Evolutionary conservation across 2,113 vertebrate species (phyloP).

Genomic region (Grantiella picta): DNA sequence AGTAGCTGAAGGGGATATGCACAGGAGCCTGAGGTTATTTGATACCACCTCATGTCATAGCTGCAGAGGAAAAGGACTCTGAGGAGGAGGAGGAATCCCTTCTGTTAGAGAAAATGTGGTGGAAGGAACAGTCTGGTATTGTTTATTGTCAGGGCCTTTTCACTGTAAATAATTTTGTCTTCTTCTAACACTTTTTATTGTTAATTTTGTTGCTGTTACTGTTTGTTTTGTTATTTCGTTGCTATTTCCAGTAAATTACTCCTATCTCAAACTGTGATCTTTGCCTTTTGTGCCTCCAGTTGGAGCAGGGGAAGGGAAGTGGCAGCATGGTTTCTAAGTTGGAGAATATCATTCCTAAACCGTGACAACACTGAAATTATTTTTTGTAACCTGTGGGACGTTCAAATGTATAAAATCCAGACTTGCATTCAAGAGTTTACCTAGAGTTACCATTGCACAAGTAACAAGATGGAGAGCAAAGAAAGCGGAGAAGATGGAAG

Average conservation of each 20-base stretch:
- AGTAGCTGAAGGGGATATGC: background rate
- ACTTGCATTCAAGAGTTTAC: background rate
- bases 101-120: rapidly evolving
- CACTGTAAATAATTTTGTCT: background rate
- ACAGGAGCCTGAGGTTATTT: background rate
- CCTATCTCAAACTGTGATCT: background rate
- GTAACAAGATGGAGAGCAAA: background rate
- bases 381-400: background rate
- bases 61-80: background rate
- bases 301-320: background rate
- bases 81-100: background rate
- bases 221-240: background rate
- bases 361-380: background rate
- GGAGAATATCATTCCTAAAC: background rate
- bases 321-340: background rate
- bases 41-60: background rate
- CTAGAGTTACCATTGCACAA: background rate
- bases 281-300: background rate
- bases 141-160: background rate
- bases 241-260: background rate
- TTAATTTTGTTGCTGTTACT: background rate
- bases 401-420: background rate
- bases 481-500: background rate
- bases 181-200: background rate
- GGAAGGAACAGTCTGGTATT: background rate